Percentiles rank a stretch among this genome's conserved stretches.
Conservation (phyloP, 2,797 vertebrate species). For the Xyrichtys novacula region DNA sequence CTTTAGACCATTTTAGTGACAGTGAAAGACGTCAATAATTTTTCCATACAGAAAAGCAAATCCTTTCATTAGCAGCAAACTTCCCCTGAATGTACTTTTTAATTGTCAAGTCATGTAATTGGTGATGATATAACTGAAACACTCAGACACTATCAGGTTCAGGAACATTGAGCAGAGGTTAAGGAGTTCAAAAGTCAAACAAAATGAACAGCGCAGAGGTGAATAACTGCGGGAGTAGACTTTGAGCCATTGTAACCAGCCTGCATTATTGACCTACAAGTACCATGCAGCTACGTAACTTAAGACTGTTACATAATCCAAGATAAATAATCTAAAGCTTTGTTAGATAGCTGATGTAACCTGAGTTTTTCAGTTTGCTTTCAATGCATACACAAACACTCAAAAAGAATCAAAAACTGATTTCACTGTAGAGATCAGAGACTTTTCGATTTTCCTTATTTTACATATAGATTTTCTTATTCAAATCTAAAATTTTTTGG, state of each 20-base stretch:
- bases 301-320: constrained; percentile 58
- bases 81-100: too few relatives aligned
- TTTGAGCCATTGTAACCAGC: constrained; percentile 56
- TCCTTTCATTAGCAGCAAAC: too few relatives aligned
- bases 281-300: constrained; percentile 24
- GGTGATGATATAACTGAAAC: background rate
- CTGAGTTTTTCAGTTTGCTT: background rate
- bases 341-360: background rate
- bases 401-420: background rate
- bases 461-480: background rate
- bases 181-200: constrained; percentile 28
- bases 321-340: constrained; percentile 28
- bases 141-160: background rate
- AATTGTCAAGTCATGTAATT: background rate
- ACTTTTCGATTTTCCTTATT: background rate
- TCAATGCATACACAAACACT: background rate
- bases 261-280: constrained; percentile 15
- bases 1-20: too few relatives aligned
- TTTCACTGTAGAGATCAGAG: background rate
- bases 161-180: background rate
- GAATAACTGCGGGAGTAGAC: constrained; percentile 47
- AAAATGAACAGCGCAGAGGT: constrained; percentile 54
- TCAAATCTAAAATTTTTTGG: too few relatives aligned
- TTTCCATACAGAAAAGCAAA: too few relatives aligned
- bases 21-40: too few relatives aligned